Evolutionary conservation across 2,797 vertebrate species (phyloP).

Genomic region (Ctenopoma kingsleyae): DNA sequence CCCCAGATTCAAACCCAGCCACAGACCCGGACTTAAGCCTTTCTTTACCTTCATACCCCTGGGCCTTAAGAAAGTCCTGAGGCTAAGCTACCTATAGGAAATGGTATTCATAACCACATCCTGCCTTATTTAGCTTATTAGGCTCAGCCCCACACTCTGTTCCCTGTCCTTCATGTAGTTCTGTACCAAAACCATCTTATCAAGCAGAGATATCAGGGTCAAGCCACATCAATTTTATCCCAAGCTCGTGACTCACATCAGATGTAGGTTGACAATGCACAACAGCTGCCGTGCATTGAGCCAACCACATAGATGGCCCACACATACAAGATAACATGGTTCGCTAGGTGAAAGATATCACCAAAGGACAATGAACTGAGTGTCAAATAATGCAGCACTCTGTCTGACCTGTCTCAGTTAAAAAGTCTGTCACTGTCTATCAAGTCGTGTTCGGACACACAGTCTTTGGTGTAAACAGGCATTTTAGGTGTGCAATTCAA

Average conservation of each 20-base stretch:
- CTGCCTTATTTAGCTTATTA: slow-evolving; percentile 51
- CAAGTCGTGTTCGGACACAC: not conserved
- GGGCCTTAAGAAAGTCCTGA: slow-evolving; percentile 24
- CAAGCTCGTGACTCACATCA: slow-evolving; percentile 1
- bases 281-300: slow-evolving; percentile 15
- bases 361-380: slow-evolving; percentile 15
- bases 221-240: slow-evolving; percentile 9
- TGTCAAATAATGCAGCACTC: not conserved
- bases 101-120: slow-evolving; percentile 46
- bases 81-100: slow-evolving; percentile 51
- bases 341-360: slow-evolving; percentile 22
- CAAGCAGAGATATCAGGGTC: slow-evolving; percentile 42
- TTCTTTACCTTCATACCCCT: slow-evolving; percentile 39
- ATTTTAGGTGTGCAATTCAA: slow-evolving; percentile 19
- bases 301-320: not conserved
- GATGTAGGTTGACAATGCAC: slow-evolving; percentile 24
- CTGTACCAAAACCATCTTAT: slow-evolving; percentile 17
- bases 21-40: slow-evolving; percentile 40
- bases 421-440: slow-evolving; percentile 21
- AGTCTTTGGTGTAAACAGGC: slow-evolving; percentile 18
- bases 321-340: not conserved
- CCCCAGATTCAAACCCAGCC: not conserved
- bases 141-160: slow-evolving; percentile 16
- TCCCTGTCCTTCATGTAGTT: slow-evolving; percentile 17
- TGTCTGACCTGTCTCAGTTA: slow-evolving; percentile 4